Evolutionary conservation across 2,888 invertebrate genomes (phyloP).

Genomic region (Zygothrica quintamaculata): DNA sequence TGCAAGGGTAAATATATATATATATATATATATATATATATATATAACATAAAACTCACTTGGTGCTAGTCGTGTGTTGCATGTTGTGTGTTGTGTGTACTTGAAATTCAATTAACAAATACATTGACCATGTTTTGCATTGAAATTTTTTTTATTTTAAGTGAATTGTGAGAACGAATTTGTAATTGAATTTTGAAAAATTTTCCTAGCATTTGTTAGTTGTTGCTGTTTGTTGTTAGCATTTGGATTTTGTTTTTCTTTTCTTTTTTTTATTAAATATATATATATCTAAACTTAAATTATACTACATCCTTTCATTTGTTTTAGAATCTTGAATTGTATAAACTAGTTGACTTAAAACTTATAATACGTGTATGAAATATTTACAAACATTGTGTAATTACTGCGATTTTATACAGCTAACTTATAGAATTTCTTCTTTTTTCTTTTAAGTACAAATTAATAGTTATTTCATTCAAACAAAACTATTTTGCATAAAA

Average conservation of each 20-base stretch:
- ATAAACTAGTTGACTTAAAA: conserved; percentile 74
- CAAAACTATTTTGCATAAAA: conserved; percentile 62
- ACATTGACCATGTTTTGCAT: conserved; percentile 44
- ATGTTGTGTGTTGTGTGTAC: conserved; percentile 23
- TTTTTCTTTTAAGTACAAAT: conserved; percentile 82
- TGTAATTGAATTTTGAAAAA: conserved; percentile 46
- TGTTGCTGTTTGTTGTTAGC: conserved; percentile 21
- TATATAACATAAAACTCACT: conserved; percentile 25
- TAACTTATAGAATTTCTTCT: conserved; percentile 68
- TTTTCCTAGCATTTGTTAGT: conserved; percentile 49
- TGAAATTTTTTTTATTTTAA: conserved; percentile 47
- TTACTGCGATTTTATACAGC: conserved; percentile 55
- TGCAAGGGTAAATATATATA: too few species aligned
- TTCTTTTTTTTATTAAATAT: too few species aligned
- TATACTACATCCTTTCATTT: conserved; percentile 60
- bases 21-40: too few species aligned
- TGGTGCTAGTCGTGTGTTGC: conserved; percentile 29
- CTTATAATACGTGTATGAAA: conserved; percentile 67
- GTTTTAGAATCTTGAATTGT: conserved; percentile 72
- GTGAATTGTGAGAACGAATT: conserved; percentile 39
- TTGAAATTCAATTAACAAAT: conserved; percentile 46
- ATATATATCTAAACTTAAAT: conserved; percentile 68
- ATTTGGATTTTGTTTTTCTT: too few species aligned
- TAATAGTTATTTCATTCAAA: conserved; percentile 56
- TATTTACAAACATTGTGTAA: conserved; percentile 66